Percentiles rank a stretch among this genome's conserved stretches.
Evolutionary conservation across 2,888 invertebrate genomes (phyloP).

Genomic region (Drosophila paranaensis): DNA sequence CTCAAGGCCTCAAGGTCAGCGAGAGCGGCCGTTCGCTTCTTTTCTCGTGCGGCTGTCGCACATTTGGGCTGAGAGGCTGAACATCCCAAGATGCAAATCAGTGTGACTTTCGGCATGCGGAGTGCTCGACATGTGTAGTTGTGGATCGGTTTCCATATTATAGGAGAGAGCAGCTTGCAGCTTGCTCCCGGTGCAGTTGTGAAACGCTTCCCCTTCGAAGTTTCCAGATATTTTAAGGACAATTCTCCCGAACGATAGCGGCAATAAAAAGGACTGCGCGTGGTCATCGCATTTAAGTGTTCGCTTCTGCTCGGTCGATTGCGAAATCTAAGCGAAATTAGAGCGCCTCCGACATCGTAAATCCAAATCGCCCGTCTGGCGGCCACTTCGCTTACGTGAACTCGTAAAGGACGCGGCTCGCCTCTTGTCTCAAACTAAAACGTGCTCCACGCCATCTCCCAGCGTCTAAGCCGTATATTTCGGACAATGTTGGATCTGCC

Average conservation of each 20-base stretch:
- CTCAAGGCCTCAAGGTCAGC: constrained; percentile 52
- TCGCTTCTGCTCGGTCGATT: constrained; percentile 65
- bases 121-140: constrained; percentile 60
- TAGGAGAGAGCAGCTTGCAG: constrained; percentile 21
- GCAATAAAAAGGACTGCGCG: constrained; percentile 57
- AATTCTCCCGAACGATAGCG: constrained; percentile 51
- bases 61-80: constrained; percentile 5
- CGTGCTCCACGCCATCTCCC: constrained; percentile 17
- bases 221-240: constrained; percentile 21
- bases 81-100: constrained; percentile 57
- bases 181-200: constrained; percentile 1
- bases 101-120: constrained; percentile 49
- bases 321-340: constrained; percentile 77
- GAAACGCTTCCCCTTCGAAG: background rate
- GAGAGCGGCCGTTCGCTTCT: constrained; percentile 11
- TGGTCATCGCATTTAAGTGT: constrained; percentile 46
- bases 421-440: constrained; percentile 42
- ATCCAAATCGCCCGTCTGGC: constrained; percentile 66
- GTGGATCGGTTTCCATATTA: constrained; percentile 14
- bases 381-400: constrained; percentile 63
- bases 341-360: constrained; percentile 66
- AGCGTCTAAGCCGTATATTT: constrained; percentile 25
- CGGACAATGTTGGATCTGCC: constrained; percentile 68
- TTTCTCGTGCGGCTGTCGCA: constrained; percentile 4
- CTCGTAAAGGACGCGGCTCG: constrained; percentile 61